These are phyloP conservation scores for Camelus dromedarius DNA, from an alignment of 2,113 vertebrate genomes.

Conservation along the genomic window DNA sequence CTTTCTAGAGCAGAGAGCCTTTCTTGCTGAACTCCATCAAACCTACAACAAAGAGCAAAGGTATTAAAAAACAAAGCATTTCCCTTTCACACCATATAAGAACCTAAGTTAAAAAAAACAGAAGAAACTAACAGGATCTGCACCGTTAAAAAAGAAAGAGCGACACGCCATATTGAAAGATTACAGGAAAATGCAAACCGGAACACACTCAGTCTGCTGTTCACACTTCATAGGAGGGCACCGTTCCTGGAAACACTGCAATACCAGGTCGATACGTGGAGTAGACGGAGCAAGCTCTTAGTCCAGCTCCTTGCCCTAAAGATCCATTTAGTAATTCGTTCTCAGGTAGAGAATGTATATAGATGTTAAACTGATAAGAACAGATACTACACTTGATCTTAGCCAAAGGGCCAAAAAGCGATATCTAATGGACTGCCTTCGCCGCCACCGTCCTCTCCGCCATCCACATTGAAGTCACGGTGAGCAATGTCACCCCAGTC, in stretches of 20 bases:
- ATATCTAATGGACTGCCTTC: fast-evolving
- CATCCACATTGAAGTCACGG: neutral
- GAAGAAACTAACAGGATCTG: too few species aligned
- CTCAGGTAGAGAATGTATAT: neutral
- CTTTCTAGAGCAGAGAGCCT: too few species aligned
- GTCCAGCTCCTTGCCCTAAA: neutral
- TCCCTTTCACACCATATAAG: too few species aligned
- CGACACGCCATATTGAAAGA: too few species aligned
- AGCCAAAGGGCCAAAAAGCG: constrained; percentile 19
- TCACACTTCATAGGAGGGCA: neutral
- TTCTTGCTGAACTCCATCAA: too few species aligned
- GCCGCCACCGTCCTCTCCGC: too few species aligned
- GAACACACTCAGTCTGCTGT: too few species aligned
- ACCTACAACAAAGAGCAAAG: too few species aligned
- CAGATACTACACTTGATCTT: neutral
- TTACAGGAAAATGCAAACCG: too few species aligned
- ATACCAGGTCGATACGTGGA: neutral
- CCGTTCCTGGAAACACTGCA: neutral
- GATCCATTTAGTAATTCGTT: neutral
- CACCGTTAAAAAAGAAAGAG: too few species aligned
- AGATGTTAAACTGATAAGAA: neutral
- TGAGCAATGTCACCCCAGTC: neutral
- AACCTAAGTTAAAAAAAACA: too few species aligned
- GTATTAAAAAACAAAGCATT: too few species aligned
- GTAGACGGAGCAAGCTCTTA: neutral